phyloP scores from a whole-genome alignment of 2,888 invertebrate species.

The Luperina nickerlii region DNA sequence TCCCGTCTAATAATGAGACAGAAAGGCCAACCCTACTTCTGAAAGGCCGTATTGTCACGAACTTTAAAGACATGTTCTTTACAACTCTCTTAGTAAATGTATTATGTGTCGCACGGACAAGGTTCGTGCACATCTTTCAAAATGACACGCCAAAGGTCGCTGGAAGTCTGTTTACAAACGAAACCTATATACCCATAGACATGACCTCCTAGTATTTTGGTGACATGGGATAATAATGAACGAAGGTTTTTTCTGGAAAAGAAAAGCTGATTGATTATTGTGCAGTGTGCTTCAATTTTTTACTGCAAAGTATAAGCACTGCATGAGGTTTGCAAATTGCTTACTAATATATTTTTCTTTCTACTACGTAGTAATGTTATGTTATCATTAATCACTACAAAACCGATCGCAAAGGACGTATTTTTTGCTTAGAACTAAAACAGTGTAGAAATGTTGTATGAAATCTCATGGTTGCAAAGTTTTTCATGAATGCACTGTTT shows the following conservation, averaged over 20 bases:
- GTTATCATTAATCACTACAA: too few relatives aligned
- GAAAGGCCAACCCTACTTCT: conserved; percentile 46
- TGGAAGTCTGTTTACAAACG: conserved; percentile 25
- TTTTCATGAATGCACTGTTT: too few relatives aligned
- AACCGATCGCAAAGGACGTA: too few relatives aligned
- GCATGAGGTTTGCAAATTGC: background rate
- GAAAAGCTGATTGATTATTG: background rate
- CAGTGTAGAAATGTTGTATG: too few relatives aligned
- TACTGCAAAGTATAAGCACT: background rate
- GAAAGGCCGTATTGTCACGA: conserved; percentile 63
- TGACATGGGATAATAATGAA: background rate
- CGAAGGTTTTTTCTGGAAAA: background rate
- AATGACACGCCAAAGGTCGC: conserved; percentile 44
- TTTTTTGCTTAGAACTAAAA: too few relatives aligned
- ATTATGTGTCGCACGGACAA: conserved; percentile 38
- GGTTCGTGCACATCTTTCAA: conserved; percentile 40
- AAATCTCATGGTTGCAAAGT: too few relatives aligned
- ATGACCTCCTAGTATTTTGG: conserved; percentile 44
- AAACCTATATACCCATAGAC: conserved; percentile 10
- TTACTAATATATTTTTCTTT: too few relatives aligned
- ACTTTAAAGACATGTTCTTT: conserved; percentile 46
- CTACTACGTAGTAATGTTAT: too few relatives aligned
- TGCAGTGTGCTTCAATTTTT: too few relatives aligned
- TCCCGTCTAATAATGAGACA: background rate
- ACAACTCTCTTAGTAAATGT: conserved; percentile 56